Evolutionary conservation across 35 echinoderm and acorn worm species (phyloP), one percentile per base, ranked within the genome.

Genomic region (Chiridota heheva): DNA sequence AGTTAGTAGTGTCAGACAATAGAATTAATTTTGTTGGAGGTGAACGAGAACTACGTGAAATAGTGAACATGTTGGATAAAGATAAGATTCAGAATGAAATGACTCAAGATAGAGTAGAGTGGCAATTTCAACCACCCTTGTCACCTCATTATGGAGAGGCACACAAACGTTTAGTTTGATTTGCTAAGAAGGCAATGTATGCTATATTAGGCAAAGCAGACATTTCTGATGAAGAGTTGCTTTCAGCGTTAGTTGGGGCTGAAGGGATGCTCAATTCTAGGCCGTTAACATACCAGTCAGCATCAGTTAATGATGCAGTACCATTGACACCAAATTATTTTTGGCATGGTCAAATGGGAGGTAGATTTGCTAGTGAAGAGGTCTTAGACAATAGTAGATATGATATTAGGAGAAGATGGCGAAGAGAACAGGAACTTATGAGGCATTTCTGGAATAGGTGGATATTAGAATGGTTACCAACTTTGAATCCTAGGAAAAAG

Each of bases 21-120:
- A 82, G 89, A 22, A 73, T 74, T 42, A 91, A 91, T 61, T 91
- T 91, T 41, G 58, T 91, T 63, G 74, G 89, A 7, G 82, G 38
- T n/a, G 42, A 70, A 1, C 20, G 65, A 8, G 82, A 91, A 53
- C 45, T 91, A 35, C 15, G 55, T 22, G 60, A 85, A 40, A 28
- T 75, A 38, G 34, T 85, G 3, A 74, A 49, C 0, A 44, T 32
- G 72, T 57, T 82, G 35, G 42, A 86, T 44, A 44, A 86, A 42
- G 48, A 78, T n/a, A 74, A 58, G 31, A 69, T 90, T 37, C 13
- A 84, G 5, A 76, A 27, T 4, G 39, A 8, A 40, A 20, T 42
- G 2, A 28, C 60, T 39, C 70, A 78, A 10, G 18, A 58, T 17
- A 44, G 38, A 43, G 40, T 16, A 39, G 26, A 66, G 32, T 69